These are phyloP conservation scores for Spicauda simplicius DNA, from an alignment of 2,888 invertebrate genomes.

Conservation along the genomic window DNA sequence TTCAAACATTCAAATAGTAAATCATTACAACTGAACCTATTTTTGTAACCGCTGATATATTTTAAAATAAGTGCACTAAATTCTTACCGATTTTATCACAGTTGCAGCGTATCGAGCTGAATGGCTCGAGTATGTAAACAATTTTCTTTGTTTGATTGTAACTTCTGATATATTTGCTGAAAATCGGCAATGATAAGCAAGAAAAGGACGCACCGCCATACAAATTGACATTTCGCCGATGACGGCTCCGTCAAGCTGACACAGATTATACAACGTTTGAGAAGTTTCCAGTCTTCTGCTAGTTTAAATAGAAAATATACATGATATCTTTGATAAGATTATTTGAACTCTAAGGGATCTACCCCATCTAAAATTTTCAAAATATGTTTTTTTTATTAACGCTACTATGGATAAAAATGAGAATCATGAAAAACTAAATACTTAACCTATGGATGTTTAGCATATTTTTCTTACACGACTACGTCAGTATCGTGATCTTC, in stretches of 20 bases:
- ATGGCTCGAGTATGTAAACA: slow-evolving; percentile 43
- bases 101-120: slow-evolving; percentile 42
- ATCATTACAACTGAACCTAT: slow-evolving; percentile 20
- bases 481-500: no score
- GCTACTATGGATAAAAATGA: no score
- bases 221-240: slow-evolving; percentile 61
- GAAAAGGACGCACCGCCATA: slow-evolving; percentile 75
- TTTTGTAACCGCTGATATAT: neutral
- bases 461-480: no score
- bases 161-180: slow-evolving; percentile 63
- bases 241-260: neutral
- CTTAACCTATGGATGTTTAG: no score
- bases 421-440: no score
- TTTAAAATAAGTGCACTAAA: slow-evolving; percentile 35
- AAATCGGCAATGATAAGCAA: slow-evolving; percentile 78
- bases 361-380: no score
- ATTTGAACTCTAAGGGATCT: neutral
- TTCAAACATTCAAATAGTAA: slow-evolving; percentile 29
- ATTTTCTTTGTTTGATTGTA: slow-evolving; percentile 54
- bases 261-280: neutral
- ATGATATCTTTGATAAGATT: slow-evolving; percentile 12
- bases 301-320: neutral
- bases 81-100: slow-evolving; percentile 56
- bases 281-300: neutral
- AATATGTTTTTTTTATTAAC: no score